phyloP scores from a whole-genome alignment of 2,888 invertebrate species.

The Acleris cristana region DNA sequence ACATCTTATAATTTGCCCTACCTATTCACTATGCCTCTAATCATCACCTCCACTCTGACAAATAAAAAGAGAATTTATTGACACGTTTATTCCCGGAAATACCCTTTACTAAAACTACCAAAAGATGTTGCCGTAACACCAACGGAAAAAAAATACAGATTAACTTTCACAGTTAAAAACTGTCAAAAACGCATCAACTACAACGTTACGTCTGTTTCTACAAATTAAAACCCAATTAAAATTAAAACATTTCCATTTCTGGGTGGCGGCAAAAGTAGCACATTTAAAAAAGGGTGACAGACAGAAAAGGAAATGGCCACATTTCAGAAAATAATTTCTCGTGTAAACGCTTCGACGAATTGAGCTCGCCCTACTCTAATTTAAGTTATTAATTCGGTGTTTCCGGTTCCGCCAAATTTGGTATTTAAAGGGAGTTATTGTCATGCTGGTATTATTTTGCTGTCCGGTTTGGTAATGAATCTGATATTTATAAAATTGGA shows the following conservation, averaged over 20 bases:
- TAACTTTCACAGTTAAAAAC: too few relatives aligned
- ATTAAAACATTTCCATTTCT: slow-evolving; percentile 17
- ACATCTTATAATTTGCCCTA: too few relatives aligned
- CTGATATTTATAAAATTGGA: too few relatives aligned
- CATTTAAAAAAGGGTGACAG: slow-evolving; percentile 33
- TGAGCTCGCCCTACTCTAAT: slow-evolving; percentile 29
- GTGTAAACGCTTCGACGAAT: slow-evolving; percentile 28
- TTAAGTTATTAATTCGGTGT: slow-evolving; percentile 18
- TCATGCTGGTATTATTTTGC: not conserved
- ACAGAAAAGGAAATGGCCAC: slow-evolving; percentile 34
- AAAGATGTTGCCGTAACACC: too few relatives aligned
- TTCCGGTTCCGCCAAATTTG: slow-evolving; percentile 19
- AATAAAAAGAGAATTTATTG: too few relatives aligned
- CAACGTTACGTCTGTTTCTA: slow-evolving; percentile 14
- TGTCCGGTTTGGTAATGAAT: not conserved
- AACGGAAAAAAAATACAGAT: too few relatives aligned
- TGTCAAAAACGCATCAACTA: not conserved
- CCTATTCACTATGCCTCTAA: too few relatives aligned
- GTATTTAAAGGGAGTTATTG: slow-evolving; percentile 11
- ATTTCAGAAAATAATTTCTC: slow-evolving; percentile 32
- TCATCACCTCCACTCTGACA: too few relatives aligned
- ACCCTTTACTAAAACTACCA: too few relatives aligned
- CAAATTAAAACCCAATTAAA: slow-evolving; percentile 30
- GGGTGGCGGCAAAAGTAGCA: slow-evolving; percentile 26
- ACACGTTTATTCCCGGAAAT: too few relatives aligned